Percentiles rank a stretch among this genome's conserved stretches.
These are phyloP conservation scores for Takifugu bimaculatus DNA, from an alignment of 2,113 vertebrate species.

Conservation along the genomic window DNA sequence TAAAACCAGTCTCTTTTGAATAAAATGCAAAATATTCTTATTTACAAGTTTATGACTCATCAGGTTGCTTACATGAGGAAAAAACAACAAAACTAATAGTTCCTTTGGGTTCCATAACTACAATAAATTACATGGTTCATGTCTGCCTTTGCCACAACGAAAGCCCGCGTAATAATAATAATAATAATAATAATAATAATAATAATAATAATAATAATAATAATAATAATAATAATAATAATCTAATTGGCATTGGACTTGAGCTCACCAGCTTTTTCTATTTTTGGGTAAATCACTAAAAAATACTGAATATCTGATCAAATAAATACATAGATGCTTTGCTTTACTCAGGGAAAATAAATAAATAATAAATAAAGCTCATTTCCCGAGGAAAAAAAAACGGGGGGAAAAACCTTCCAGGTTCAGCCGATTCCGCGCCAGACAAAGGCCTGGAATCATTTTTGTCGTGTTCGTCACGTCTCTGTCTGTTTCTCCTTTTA, in stretches of 20 bases:
- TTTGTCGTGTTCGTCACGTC: conserved; percentile 10
- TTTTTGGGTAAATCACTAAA: conserved; percentile 33
- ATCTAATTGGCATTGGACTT: conserved; percentile 30
- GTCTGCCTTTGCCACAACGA: conserved; percentile 2
- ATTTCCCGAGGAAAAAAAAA: conserved; percentile 20
- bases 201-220: conserved; percentile 41
- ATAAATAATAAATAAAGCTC: conserved; percentile 72
- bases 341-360: conserved; percentile 63
- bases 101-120: conserved; percentile 33
- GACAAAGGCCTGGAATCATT: conserved; percentile 22
- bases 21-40: conserved; percentile 77
- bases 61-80: conserved; percentile 29
- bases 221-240: conserved; percentile 44
- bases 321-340: conserved; percentile 75
- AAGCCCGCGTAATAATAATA: conserved; percentile 7
- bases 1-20: conserved; percentile 58
- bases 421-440: conserved; percentile 32
- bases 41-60: conserved; percentile 66
- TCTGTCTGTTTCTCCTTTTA: conserved; percentile 21
- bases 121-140: conserved; percentile 21
- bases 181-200: conserved; percentile 24
- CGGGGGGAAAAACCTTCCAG: conserved; percentile 24
- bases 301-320: conserved; percentile 55
- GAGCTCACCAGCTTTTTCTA: conserved; percentile 34
- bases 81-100: conserved; percentile 20